Evolutionary conservation across 2,797 vertebrate species (phyloP), one percentile per base, ranked within the genome.

Genomic region (Valencia hispanica): DNA sequence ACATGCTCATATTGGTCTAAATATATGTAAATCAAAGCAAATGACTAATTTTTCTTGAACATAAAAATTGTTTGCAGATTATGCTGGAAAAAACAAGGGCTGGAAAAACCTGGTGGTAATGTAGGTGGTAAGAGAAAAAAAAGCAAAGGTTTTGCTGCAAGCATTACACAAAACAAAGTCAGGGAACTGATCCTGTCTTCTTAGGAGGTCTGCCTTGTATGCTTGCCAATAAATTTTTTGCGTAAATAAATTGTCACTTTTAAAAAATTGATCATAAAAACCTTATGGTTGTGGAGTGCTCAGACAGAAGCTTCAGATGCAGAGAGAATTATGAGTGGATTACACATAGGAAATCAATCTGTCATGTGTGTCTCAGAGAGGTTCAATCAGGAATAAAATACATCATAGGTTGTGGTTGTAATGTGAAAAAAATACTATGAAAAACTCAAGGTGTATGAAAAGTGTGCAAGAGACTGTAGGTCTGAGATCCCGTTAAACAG

Each of bases 401-500:
- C 20, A 65, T 66, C 1, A 41, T 25, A 5, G 22, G 17, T 36
- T 63, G 15, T 36, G 17, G 17, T 34, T 34, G 36, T 25, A 41
- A n/a, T 41, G 10, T 66, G 11, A 66, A 4, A 65, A 30, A 65
- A 20, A 63, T n/a, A n/a, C n/a, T 63, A 8, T 63, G 6, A 65
- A 11, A 25, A 39, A 22, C 61, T 25, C 18, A 39, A 65, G 0
- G 11, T 65, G 10, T n/a, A n/a, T 65, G 5, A 65, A 39, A 22
- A 65, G 25, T 25, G 36, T 12, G 11, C 20, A 25, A 41, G 10
- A 53, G 80, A 77, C 50, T 50, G 68, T 51, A 51, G n/a, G 48
- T 14, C 68, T 76, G 25, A 50, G 6, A 69, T 53, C 36, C 41
- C 39, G 15, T 68, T 73, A n/a, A 57, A 63, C 20, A 57, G 53